These are phyloP conservation scores for Triplophysa bombifrons DNA, from an alignment of 2,797 vertebrate genomes.

Conservation along the genomic window DNA sequence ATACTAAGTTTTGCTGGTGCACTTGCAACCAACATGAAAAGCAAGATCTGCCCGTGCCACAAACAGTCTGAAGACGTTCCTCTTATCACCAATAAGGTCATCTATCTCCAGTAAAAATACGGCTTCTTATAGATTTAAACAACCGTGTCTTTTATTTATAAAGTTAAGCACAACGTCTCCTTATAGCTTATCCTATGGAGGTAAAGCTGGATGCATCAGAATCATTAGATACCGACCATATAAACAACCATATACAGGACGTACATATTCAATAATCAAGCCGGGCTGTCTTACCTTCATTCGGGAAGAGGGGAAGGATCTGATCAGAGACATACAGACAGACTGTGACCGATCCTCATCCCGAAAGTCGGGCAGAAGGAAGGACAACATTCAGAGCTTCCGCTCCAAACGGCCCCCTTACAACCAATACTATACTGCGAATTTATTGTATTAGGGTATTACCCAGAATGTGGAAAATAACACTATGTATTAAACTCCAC, in stretches of 20 bases:
- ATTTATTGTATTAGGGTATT: neutral
- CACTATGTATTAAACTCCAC: neutral
- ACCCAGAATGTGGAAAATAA: neutral
- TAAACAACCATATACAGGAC: neutral
- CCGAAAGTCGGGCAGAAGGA: conserved; percentile 68
- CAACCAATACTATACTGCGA: neutral
- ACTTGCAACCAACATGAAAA: neutral
- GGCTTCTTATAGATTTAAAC: neutral
- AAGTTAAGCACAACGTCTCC: conserved; percentile 13
- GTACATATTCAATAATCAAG: neutral
- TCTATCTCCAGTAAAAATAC: conserved; percentile 14
- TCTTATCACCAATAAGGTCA: conserved; percentile 25
- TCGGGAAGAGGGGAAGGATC: conserved; percentile 68
- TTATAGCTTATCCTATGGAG: conserved; percentile 1
- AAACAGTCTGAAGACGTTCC: neutral
- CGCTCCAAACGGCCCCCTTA: conserved; percentile 60
- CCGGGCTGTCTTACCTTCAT: conserved; percentile 75
- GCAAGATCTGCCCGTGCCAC: neutral
- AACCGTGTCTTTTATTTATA: neutral
- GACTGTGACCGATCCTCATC: conserved; percentile 67
- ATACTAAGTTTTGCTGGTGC: neutral
- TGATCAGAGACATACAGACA: conserved; percentile 73
- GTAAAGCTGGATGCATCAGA: neutral
- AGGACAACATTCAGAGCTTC: conserved; percentile 79
- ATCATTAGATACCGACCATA: conserved; percentile 17